Evolutionary conservation across 2,797 vertebrate genomes (phyloP).

Genomic region (Synanceia verrucosa): DNA sequence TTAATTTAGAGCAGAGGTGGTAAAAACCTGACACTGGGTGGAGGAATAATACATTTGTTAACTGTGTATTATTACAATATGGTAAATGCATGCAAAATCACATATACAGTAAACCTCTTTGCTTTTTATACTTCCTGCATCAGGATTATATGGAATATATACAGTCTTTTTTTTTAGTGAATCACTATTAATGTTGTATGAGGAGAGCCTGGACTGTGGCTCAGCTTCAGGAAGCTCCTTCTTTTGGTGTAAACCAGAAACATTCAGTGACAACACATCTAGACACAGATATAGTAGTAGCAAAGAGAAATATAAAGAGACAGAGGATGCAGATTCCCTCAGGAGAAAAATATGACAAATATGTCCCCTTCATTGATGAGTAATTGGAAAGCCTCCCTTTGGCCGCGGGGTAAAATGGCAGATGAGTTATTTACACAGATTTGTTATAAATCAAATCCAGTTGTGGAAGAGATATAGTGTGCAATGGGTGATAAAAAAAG

Average conservation of each 20-base stretch:
- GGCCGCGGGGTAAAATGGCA: background rate
- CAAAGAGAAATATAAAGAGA: background rate
- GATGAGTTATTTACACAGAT: slow-evolving; percentile 7
- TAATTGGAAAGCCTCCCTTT: background rate
- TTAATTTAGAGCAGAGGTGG: too few relatives aligned
- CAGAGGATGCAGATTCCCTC: background rate
- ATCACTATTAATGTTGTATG: too few relatives aligned
- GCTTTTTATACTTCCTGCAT: too few relatives aligned
- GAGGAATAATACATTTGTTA: too few relatives aligned
- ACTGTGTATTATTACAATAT: background rate
- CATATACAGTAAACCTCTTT: background rate
- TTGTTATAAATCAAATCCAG: background rate
- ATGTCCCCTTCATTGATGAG: slow-evolving; percentile 12
- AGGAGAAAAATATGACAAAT: background rate
- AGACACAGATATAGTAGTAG: background rate
- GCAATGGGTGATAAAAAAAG: background rate
- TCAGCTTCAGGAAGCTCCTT: background rate
- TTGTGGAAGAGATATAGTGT: background rate
- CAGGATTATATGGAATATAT: too few relatives aligned
- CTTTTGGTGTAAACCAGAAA: background rate
- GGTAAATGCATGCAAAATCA: background rate
- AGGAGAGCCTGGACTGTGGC: too few relatives aligned
- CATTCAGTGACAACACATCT: background rate
- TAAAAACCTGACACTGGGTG: too few relatives aligned
- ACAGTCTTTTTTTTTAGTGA: too few relatives aligned